Evolutionary conservation across 2,113 vertebrate genomes (phyloP).

Genomic region (Nansenia antarctica): DNA sequence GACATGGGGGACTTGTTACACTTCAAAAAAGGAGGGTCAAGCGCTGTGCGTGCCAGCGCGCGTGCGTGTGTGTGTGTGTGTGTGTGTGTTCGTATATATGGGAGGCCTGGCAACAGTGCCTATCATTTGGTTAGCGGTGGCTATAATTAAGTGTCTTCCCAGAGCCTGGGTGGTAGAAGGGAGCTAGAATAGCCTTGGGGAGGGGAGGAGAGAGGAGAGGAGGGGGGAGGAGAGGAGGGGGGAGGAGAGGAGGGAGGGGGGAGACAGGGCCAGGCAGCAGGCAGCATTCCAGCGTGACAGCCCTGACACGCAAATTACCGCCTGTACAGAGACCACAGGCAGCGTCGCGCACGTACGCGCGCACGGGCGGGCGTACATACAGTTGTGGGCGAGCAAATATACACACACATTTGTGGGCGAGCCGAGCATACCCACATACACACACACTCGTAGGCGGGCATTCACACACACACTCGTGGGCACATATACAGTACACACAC

Average conservation of each 20-base stretch:
- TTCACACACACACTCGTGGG: neutral
- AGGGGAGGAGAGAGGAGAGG: neutral
- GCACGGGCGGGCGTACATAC: no score
- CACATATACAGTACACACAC: neutral
- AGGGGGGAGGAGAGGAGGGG: neutral
- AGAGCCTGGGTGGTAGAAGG: conserved; percentile 1
- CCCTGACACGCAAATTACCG: neutral
- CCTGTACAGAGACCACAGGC: conserved; percentile 3
- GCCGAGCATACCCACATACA: neutral
- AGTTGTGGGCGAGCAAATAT: neutral
- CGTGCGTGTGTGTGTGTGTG: conserved; percentile 1
- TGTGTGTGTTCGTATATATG: conserved; percentile 1
- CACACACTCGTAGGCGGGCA: no score
- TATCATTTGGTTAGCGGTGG: conserved; percentile 1
- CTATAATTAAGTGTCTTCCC: conserved; percentile 1
- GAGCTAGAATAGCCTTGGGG: neutral
- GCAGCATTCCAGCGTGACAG: neutral
- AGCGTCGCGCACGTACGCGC: neutral
- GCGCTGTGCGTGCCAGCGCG: neutral
- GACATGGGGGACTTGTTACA: neutral
- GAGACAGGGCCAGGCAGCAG: neutral
- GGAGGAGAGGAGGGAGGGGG: neutral
- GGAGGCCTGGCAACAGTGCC: conserved; percentile 1
- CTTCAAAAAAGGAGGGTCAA: no score
- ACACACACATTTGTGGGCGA: neutral